A percentile compares a stretch with the other conserved stretches of the same genome.
These are phyloP conservation scores for Drosophila lowei DNA, from an alignment of 1,140 invertebrate species.

Conservation along the genomic window DNA sequence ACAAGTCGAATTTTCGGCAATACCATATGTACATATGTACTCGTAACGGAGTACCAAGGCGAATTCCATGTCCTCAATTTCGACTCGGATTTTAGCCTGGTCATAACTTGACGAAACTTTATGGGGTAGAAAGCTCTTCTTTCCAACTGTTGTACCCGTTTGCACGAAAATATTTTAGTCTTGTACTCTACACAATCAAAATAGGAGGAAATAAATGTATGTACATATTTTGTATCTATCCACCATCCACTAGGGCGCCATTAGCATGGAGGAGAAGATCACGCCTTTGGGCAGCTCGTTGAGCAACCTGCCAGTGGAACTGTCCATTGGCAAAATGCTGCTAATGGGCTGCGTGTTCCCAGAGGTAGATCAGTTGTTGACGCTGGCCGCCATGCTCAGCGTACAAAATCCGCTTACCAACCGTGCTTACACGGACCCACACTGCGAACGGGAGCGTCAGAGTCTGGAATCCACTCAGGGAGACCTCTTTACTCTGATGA, in stretches of 20 bases:
- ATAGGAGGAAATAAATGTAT: too few relatives aligned
- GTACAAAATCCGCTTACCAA: constrained; percentile 97
- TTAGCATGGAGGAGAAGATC: constrained; percentile 93
- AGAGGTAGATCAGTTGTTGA: constrained; percentile 95
- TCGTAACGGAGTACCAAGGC: too few relatives aligned
- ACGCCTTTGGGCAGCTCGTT: constrained; percentile 95
- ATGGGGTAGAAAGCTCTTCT: too few relatives aligned
- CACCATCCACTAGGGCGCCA: constrained; percentile 84
- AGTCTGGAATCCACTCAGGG: constrained; percentile 87
- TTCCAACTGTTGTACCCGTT: too few relatives aligned
- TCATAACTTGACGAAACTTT: too few relatives aligned
- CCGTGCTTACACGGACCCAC: constrained; percentile 92
- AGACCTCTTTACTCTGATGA: constrained; percentile 96
- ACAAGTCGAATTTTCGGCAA: too few relatives aligned
- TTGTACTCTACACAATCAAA: too few relatives aligned
- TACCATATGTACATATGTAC: too few relatives aligned
- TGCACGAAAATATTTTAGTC: too few relatives aligned
- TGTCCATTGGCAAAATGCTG: constrained; percentile 97
- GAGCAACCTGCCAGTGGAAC: constrained; percentile 95
- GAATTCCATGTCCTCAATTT: too few relatives aligned
- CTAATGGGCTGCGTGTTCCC: constrained; percentile 96
- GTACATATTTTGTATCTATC: too few relatives aligned
- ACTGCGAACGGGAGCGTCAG: constrained; percentile 86
- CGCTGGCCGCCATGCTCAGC: constrained; percentile 95
- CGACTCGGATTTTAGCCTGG: too few relatives aligned